phyloP scores from a whole-genome alignment of 2,888 invertebrate species.

The Cantharis nigra region DNA sequence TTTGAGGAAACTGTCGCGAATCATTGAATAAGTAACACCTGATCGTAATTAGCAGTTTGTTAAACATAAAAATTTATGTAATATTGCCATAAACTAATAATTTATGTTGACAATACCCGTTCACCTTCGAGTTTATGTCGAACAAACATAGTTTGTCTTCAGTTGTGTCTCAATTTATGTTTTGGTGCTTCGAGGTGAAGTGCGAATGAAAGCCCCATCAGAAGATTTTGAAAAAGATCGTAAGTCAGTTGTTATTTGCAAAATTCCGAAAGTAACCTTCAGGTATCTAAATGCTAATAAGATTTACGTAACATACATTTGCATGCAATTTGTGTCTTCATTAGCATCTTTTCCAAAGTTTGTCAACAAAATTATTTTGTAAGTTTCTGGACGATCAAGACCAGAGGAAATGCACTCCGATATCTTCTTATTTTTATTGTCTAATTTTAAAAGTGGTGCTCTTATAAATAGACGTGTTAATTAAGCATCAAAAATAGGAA shows the following conservation, averaged over 20 bases:
- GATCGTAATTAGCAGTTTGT: not conserved
- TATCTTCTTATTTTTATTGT: not conserved
- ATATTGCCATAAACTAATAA: constrained; percentile 9
- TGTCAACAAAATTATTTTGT: not conserved
- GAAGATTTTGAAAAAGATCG: not conserved
- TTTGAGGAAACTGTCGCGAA: not conserved
- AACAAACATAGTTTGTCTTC: not conserved
- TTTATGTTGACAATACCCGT: constrained; percentile 14
- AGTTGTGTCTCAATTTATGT: not conserved
- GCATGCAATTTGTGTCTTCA: not conserved
- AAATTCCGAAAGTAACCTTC: not conserved
- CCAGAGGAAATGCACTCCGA: not conserved
- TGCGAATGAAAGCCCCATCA: not conserved
- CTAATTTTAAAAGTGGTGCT: constrained; percentile 23
- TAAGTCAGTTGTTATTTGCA: not conserved
- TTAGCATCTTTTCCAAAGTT: not conserved
- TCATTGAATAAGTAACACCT: not conserved
- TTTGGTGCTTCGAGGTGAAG: not conserved
- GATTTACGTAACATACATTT: not conserved
- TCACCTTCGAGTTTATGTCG: constrained; percentile 18
- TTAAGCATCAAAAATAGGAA: constrained; percentile 21
- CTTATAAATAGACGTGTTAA: constrained; percentile 27
- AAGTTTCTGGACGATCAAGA: not conserved
- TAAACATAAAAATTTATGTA: not conserved
- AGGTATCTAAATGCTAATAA: not conserved